Evolutionary conservation across 1,140 invertebrate species (phyloP).

Genomic region (Brachionus angularis): DNA sequence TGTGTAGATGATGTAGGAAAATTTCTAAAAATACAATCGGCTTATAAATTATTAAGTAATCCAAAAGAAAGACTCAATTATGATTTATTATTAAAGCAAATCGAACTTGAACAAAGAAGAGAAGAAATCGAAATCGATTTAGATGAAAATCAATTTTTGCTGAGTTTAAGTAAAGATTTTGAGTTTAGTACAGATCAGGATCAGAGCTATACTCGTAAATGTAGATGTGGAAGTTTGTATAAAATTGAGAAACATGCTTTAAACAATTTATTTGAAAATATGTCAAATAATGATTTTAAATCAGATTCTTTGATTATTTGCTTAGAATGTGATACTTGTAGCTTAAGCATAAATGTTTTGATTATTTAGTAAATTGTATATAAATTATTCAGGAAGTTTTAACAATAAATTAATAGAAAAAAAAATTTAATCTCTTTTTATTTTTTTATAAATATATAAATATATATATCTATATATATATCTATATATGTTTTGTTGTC

Average conservation of each 20-base stretch:
- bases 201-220: neutral
- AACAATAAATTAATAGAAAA: neutral
- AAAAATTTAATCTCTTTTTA: too few relatives aligned
- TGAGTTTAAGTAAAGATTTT: constrained; percentile 31
- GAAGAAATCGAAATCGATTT: neutral
- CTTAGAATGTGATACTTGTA: constrained; percentile 28
- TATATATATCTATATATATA: too few relatives aligned
- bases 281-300: neutral
- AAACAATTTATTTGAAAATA: neutral
- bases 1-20: neutral
- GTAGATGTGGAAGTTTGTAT: constrained; percentile 22
- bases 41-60: constrained; percentile 22
- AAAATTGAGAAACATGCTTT: neutral
- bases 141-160: neutral
- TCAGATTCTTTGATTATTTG: constrained; percentile 1
- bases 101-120: neutral
- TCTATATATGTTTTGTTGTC: too few relatives aligned
- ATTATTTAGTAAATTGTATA: neutral
- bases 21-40: constrained; percentile 9
- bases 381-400: too few relatives aligned
- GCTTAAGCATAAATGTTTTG: constrained; percentile 27
- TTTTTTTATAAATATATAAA: too few relatives aligned
- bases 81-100: constrained; percentile 1
- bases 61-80: neutral
- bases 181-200: neutral